Conservation (phyloP, 2,888 invertebrate species). For the Microplitis manilae region DNA sequence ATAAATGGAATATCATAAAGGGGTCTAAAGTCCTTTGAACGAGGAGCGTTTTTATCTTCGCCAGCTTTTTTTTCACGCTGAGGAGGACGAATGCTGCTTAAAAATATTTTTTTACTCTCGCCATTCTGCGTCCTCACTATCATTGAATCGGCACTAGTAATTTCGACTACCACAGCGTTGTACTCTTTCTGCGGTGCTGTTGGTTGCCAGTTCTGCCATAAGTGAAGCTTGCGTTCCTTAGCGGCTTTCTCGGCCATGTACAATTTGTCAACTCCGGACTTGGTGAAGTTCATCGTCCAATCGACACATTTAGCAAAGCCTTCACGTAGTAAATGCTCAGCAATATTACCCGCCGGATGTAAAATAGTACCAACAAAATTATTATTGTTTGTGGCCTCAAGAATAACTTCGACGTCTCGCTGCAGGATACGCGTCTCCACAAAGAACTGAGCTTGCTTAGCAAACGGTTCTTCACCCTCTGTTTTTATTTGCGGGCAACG, state of each 20-base stretch:
- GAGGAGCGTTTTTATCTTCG: slow-evolving; percentile 80
- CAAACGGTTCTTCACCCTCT: slow-evolving; percentile 82
- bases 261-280: slow-evolving; percentile 85
- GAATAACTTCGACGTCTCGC: slow-evolving; percentile 88
- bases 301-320: slow-evolving; percentile 96
- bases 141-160: slow-evolving; percentile 95
- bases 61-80: slow-evolving; percentile 80
- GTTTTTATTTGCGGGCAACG: slow-evolving; percentile 80
- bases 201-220: slow-evolving; percentile 94
- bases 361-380: slow-evolving; percentile 95
- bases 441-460: slow-evolving; percentile 95
- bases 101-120: slow-evolving; percentile 90
- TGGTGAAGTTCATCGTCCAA: slow-evolving; percentile 90
- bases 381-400: slow-evolving; percentile 94
- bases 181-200: slow-evolving; percentile 84
- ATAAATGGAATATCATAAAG: slow-evolving; percentile 99
- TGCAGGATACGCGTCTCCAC: slow-evolving; percentile 94
- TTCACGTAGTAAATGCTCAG: slow-evolving; percentile 89
- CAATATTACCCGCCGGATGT: slow-evolving; percentile 92
- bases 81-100: slow-evolving; percentile 96
- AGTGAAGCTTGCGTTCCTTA: slow-evolving; percentile 87
- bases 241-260: slow-evolving; percentile 89
- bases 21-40: slow-evolving; percentile 86
- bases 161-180: slow-evolving; percentile 87
- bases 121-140: slow-evolving; percentile 87